Conservation (phyloP, 2,888 invertebrate species). For the Drosophila kokeensis region DNA sequence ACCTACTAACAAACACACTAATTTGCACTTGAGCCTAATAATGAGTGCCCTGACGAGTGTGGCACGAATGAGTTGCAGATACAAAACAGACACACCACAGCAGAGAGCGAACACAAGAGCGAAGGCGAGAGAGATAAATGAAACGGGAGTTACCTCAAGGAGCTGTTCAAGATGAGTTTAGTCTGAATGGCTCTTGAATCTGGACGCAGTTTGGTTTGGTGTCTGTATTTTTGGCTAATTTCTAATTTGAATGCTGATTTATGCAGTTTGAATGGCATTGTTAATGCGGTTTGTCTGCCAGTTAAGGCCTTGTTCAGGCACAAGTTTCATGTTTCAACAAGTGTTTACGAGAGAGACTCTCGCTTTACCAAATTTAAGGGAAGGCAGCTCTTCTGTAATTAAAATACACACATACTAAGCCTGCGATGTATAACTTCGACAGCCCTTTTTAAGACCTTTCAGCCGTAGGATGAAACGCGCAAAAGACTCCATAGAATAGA, state of each 20-base stretch:
- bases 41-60: constrained; percentile 80
- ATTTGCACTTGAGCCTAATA: constrained; percentile 82
- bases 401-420: constrained; percentile 20
- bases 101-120: neutral
- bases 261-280: constrained; percentile 73
- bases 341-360: constrained; percentile 25
- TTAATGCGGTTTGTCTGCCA: constrained; percentile 55
- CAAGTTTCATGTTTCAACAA: constrained; percentile 43
- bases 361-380: neutral
- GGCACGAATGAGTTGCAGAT: constrained; percentile 59
- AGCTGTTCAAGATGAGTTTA: constrained; percentile 53
- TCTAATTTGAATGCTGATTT: constrained; percentile 81
- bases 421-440: constrained; percentile 13
- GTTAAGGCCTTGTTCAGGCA: constrained; percentile 10
- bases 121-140: constrained; percentile 1
- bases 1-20: constrained; percentile 81
- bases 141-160: constrained; percentile 48
- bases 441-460: constrained; percentile 32
- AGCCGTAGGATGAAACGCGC: neutral
- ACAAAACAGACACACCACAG: constrained; percentile 2
- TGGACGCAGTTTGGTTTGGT: constrained; percentile 49
- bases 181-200: constrained; percentile 46
- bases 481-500: constrained; percentile 2
- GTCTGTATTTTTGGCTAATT: constrained; percentile 63
- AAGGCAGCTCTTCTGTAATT: constrained; percentile 45